Evolutionary conservation across 2,888 invertebrate genomes (phyloP), one percentile per base, ranked within the genome.

Genomic region (Agonopterix alstromeriana): DNA sequence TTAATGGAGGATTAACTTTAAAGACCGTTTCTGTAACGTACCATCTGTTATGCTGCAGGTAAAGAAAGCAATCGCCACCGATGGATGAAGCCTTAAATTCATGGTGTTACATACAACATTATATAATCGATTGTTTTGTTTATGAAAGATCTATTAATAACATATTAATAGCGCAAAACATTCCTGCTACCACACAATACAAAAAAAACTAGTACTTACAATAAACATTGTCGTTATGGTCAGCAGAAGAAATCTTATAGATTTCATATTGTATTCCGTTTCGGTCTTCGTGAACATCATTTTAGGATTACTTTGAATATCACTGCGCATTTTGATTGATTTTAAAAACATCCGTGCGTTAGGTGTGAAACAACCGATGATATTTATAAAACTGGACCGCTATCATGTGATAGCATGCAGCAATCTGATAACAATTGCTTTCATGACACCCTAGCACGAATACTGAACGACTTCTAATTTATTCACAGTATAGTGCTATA

Each of bases 221-320:
- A 86, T 71, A 58, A 85, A 88, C 86, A 88, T 86, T 3, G 77
- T 62, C 0, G 86, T 87, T 47, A 88, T 86, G 0, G 83, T 83
- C 60, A 88, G 54, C 68, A 86, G 60, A 2, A 88, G 75, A 74
- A 86, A 87, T 51, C 84, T 68, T 45, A 88, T 77, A 44, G 87
- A 87, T 65, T 83, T 87, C 87, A 87, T 80, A 46, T 83, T 84
- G 65, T 86, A 86, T 43, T 88, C 85, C 36, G 78, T 64, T 53
- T 87, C 86, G 0, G 82, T 75, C 50, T 85, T 87, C 7, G 59
- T 75, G 27, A 87, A 75, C 60, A 75, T 71, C 70, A 86, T 77
- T 43, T 67, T 76, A 45, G 69, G 65, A 10, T 40, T 11, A 43
- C 45, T 47, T 50, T 48, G 42, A 43, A 40, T 17, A 46, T 51